phyloP scores from a whole-genome alignment of 2,888 invertebrate species.

The Conomelus anceps region DNA sequence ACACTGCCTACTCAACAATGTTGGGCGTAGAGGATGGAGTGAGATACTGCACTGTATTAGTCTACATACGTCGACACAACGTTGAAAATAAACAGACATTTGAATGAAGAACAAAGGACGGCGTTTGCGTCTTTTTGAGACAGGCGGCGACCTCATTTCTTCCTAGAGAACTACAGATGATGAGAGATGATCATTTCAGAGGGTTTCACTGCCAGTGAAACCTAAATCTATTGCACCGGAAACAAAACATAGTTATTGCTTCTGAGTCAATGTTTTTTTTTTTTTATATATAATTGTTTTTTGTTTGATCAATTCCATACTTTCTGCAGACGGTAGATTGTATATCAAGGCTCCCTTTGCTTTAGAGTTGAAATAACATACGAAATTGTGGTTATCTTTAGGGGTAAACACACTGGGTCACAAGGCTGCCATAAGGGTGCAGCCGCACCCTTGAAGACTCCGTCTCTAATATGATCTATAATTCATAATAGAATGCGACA shows the following conservation, averaged over 20 bases:
- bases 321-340: neutral
- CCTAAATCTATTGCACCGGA: neutral
- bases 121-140: neutral
- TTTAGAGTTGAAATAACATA: neutral
- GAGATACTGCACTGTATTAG: neutral
- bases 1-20: neutral
- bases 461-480: neutral
- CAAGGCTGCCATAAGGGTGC: neutral
- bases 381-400: neutral
- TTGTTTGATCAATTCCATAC: neutral
- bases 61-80: neutral
- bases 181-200: neutral
- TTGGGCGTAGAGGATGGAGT: neutral
- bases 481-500: neutral
- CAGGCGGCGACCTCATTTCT: neutral
- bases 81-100: neutral
- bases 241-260: neutral
- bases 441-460: neutral
- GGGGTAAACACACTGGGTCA: neutral
- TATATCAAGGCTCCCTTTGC: neutral
- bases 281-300: neutral
- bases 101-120: neutral
- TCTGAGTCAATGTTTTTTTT: neutral
- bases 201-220: neutral
- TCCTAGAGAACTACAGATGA: neutral